phyloP scores from a whole-genome alignment of 2,888 invertebrate genomes.

The Mimachlamys varia region DNA sequence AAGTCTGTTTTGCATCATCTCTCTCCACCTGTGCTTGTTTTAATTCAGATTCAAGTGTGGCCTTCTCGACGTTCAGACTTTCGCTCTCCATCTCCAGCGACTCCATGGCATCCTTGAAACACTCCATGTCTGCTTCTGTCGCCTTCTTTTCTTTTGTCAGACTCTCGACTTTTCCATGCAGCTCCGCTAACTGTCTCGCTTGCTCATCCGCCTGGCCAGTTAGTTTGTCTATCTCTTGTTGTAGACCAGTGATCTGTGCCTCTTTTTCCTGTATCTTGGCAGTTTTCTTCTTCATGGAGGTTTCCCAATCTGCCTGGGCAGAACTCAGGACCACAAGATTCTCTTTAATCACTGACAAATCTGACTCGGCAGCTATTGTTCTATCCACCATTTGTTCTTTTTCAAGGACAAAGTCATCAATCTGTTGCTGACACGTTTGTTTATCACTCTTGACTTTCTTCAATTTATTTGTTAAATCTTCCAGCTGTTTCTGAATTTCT shows the following conservation, averaged over 20 bases:
- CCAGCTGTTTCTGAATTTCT: slow-evolving; percentile 32
- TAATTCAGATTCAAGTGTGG: slow-evolving; percentile 52
- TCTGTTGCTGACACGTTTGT: slow-evolving; percentile 37
- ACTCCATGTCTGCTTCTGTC: slow-evolving; percentile 58
- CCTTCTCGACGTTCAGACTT: slow-evolving; percentile 61
- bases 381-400: slow-evolving; percentile 37
- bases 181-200: slow-evolving; percentile 40
- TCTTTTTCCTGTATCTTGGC: slow-evolving; percentile 49
- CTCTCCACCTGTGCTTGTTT: slow-evolving; percentile 42
- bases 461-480: slow-evolving; percentile 39
- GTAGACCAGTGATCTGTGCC: slow-evolving; percentile 35
- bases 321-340: slow-evolving; percentile 41
- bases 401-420: slow-evolving; percentile 40
- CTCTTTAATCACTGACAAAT: slow-evolving; percentile 37
- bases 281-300: slow-evolving; percentile 43
- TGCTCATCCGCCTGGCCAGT: slow-evolving; percentile 38
- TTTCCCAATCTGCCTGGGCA: slow-evolving; percentile 42
- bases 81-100: slow-evolving; percentile 68
- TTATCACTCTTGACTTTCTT: slow-evolving; percentile 41
- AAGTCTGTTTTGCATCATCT: slow-evolving; percentile 38
- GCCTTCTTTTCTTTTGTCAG: slow-evolving; percentile 49
- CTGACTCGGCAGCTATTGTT: slow-evolving; percentile 8
- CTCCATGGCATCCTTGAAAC: slow-evolving; percentile 70
- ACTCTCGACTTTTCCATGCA: slow-evolving; percentile 45
- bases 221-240: slow-evolving; percentile 43